Evolutionary conservation across 2,888 invertebrate genomes (phyloP).

Genomic region (Campopleginae sp.): DNA sequence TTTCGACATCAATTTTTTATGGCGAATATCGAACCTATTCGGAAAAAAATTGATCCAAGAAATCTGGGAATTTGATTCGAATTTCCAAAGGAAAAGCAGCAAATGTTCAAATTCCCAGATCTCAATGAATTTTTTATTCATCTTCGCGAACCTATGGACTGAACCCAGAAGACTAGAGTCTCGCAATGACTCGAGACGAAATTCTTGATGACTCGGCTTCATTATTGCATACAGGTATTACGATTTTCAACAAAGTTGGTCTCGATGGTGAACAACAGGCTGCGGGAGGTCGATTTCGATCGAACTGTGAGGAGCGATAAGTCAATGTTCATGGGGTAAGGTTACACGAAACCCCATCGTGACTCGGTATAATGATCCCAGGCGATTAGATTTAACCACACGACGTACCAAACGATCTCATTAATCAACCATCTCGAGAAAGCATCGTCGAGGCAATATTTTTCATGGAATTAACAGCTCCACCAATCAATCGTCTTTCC

Average conservation of each 20-base stretch:
- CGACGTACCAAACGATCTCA: slow-evolving; percentile 42
- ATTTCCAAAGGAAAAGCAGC: background rate
- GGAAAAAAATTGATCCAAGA: background rate
- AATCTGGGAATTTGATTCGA: background rate
- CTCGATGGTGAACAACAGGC: slow-evolving; percentile 19
- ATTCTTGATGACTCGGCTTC: background rate
- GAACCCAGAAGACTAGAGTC: background rate
- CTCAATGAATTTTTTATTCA: background rate
- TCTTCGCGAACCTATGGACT: background rate
- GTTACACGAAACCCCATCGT: slow-evolving; percentile 37
- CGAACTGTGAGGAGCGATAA: slow-evolving; percentile 33
- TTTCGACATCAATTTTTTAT: background rate
- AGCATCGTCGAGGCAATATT: background rate
- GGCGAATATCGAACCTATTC: background rate
- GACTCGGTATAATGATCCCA: slow-evolving; percentile 40
- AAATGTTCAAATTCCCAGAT: background rate
- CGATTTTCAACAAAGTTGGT: slow-evolving; percentile 12
- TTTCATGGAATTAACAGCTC: background rate
- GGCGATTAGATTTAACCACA: slow-evolving; percentile 36
- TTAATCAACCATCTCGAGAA: slow-evolving; percentile 31
- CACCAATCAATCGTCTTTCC: background rate
- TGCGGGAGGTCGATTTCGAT: slow-evolving; percentile 16
- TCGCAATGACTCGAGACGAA: background rate
- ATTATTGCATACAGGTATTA: background rate
- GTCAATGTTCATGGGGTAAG: slow-evolving; percentile 38